Evolutionary conservation across 2,888 invertebrate genomes (phyloP).

Genomic region (Hemicrepidius hirtus): DNA sequence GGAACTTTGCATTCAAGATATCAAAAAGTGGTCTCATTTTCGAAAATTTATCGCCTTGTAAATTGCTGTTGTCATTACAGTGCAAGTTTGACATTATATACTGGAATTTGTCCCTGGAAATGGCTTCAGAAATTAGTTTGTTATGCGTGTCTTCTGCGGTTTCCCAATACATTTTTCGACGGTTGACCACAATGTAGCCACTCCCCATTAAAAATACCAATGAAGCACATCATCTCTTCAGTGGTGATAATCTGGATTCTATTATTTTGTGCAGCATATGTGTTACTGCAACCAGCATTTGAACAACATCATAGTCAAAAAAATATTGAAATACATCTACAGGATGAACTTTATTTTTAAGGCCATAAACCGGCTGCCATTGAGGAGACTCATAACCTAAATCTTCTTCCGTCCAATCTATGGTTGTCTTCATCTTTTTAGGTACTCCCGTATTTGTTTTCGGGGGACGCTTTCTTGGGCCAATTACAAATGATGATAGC

Average conservation of each 20-base stretch:
- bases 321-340: constrained; percentile 4
- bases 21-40: constrained; percentile 59
- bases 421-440: background rate
- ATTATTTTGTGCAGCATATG: constrained; percentile 43
- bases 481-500: background rate
- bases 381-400: background rate
- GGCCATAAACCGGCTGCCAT: constrained; percentile 9
- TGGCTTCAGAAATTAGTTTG: constrained; percentile 55
- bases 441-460: background rate
- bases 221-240: constrained; percentile 39
- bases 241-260: constrained; percentile 11
- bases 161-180: constrained; percentile 60
- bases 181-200: constrained; percentile 56
- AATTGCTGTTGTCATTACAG: constrained; percentile 48
- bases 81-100: constrained; percentile 40
- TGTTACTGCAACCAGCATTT: constrained; percentile 13
- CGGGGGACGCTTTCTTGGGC: background rate
- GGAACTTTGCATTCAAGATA: constrained; percentile 55
- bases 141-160: constrained; percentile 55
- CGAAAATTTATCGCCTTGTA: constrained; percentile 57
- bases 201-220: constrained; percentile 57
- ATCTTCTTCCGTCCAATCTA: background rate
- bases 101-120: constrained; percentile 59
- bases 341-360: background rate
- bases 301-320: constrained; percentile 22